Conservation (phyloP, 2,888 invertebrate species). For the Venustoraphidia nigricollis region DNA sequence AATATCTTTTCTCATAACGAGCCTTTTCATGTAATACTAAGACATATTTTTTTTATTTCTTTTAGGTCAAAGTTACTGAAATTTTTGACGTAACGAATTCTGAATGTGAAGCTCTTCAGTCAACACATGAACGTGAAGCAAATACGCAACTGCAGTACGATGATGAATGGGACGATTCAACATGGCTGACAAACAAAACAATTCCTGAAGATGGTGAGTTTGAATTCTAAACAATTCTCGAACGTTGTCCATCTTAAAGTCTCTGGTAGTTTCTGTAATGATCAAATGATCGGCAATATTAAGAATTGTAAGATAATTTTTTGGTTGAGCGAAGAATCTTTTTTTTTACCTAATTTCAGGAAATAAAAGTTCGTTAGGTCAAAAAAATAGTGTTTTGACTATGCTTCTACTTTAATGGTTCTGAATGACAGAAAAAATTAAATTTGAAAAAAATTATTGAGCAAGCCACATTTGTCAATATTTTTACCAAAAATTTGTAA, state of each 20-base stretch:
- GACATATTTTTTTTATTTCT: too few species aligned
- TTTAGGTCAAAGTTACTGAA: conserved; percentile 69
- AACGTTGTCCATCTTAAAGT: too few species aligned
- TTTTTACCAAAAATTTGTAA: too few species aligned
- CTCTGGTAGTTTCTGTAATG: too few species aligned
- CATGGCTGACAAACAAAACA: conserved; percentile 12
- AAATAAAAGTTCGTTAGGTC: not conserved
- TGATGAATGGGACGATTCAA: conserved; percentile 39
- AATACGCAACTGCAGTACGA: conserved; percentile 52
- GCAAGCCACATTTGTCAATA: too few species aligned
- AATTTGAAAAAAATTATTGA: too few species aligned
- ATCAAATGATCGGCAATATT: too few species aligned
- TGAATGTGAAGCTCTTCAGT: conserved; percentile 48
- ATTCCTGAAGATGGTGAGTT: not conserved
- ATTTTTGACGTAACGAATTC: conserved; percentile 76
- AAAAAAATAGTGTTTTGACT: not conserved
- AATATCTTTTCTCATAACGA: too few species aligned
- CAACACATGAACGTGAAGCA: conserved; percentile 39
- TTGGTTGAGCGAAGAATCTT: too few species aligned
- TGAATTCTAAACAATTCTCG: not conserved
- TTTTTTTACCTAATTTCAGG: not conserved
- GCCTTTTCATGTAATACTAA: too few species aligned
- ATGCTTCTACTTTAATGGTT: not conserved
- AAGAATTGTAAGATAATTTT: too few species aligned
- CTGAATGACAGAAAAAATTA: not conserved